These are phyloP conservation scores for Danio tinwini DNA, from an alignment of 2,797 vertebrate species.

Conservation along the genomic window DNA sequence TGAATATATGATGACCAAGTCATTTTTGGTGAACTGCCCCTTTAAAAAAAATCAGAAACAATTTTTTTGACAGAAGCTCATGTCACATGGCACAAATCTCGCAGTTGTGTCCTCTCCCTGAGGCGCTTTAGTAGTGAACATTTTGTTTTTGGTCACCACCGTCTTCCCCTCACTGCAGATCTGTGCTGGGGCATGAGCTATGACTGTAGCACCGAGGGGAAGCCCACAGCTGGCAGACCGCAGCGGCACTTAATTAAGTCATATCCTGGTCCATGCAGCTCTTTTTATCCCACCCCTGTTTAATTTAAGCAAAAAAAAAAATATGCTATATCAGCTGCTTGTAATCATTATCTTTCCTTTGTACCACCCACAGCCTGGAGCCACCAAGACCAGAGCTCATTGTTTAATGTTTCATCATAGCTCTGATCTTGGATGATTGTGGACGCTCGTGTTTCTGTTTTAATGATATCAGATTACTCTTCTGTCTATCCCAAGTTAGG, in stretches of 20 bases:
- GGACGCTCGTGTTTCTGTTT: constrained; percentile 17
- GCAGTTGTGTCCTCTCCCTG: constrained; percentile 1
- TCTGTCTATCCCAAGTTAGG: not conserved
- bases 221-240: constrained; percentile 6
- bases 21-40: not conserved
- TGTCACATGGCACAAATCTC: constrained; percentile 20
- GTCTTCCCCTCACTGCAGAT: constrained; percentile 1
- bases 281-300: constrained; percentile 18
- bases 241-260: constrained; percentile 52
- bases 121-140: not conserved
- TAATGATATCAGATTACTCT: constrained; percentile 39
- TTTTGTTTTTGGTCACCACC: not conserved
- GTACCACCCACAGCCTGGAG: constrained; percentile 14
- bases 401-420: constrained; percentile 44
- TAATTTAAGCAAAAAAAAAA: constrained; percentile 54
- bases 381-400: constrained; percentile 21
- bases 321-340: constrained; percentile 35
- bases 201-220: constrained; percentile 31
- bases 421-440: not conserved
- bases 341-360: constrained; percentile 27
- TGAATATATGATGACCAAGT: not conserved
- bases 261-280: constrained; percentile 32
- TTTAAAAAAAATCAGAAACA: too few relatives aligned
- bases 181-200: not conserved
- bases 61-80: constrained; percentile 34